Base-by-base conservation (phyloP, 37 sponge, comb jelly and placozoan genomes). In the Agelas oroides region DNA sequence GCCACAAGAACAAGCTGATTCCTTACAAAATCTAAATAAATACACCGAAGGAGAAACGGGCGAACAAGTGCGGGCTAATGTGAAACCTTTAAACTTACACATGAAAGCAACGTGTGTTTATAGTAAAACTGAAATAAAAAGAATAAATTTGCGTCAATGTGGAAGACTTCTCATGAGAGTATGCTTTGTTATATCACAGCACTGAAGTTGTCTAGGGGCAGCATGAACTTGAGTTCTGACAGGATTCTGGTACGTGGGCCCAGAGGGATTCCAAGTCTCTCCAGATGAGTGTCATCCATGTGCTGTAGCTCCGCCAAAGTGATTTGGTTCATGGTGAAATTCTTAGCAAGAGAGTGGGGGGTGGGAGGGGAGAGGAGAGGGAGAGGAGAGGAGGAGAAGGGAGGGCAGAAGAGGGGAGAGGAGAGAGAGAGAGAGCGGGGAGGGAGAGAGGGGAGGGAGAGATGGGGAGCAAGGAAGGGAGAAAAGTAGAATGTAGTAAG, bases 211-310 rank as follows among this genome's bases (percentile, higher is more conserved):
- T 59, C 19, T 17, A 39, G 23, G 0, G 59, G 82, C 70, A 80
- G 78, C 63, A 83, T 54, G 46, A 53, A 24, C 53, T 41, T 76
- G 2, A 89, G 39, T 40, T 83, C 84, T 5, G 70, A 58, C 27
- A 85, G 35, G 37, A 90, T 84, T 18, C 76, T 77, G 17, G 84
- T 38, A 17, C 86, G 71, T 12, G 86, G 90, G 0, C 93, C 90
- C 70, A 92, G 62, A 19, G 93, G 86, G 18, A 92, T 79, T 24
- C 93, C 89, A 46, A 92, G 34, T 34, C 59, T 37, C 37, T 70
- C 74, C 63, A 92, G 80, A 55, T 84, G 84, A 27, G 23, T 6
- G 6, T 79, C 93, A 25, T 34, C 54, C 70, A 92, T 77, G 27
- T 36, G 71, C 31, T 64, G 46, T 28, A 88, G 75, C 59, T 87